Percentiles rank a stretch among this genome's conserved stretches.
These are phyloP conservation scores for Sinopyrophorus schimmeli DNA, from an alignment of 2,888 invertebrate genomes.

Conservation along the genomic window DNA sequence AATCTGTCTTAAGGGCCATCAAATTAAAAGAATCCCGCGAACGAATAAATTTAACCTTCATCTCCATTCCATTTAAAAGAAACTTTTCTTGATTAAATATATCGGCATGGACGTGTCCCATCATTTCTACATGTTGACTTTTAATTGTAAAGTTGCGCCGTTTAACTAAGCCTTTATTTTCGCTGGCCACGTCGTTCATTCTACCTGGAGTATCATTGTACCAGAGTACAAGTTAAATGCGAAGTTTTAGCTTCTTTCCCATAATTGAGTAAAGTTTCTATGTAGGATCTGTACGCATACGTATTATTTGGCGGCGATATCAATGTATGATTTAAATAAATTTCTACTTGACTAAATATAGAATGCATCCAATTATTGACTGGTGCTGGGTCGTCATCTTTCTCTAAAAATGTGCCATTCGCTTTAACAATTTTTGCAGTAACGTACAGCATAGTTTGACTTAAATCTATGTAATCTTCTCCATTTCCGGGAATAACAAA, in stretches of 20 bases:
- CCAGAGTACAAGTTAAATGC: slow-evolving; percentile 8
- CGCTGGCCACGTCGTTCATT: neutral
- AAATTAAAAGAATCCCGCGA: slow-evolving; percentile 10
- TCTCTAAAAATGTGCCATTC: neutral
- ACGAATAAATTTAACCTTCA: slow-evolving; percentile 7
- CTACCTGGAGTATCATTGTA: slow-evolving; percentile 2
- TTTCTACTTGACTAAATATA: slow-evolving; percentile 10
- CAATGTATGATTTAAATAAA: slow-evolving; percentile 11
- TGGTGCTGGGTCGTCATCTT: neutral
- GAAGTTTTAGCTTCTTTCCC: slow-evolving; percentile 5
- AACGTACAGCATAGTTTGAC: slow-evolving; percentile 7
- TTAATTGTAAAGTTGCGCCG: neutral
- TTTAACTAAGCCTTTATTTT: neutral
- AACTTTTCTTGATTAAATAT: slow-evolving; percentile 11
- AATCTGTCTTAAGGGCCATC: too few species aligned
- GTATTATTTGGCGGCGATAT: slow-evolving; percentile 13
- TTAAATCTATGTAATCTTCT: slow-evolving; percentile 8
- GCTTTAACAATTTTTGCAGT: slow-evolving; percentile 6
- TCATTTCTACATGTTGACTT: slow-evolving; percentile 9
- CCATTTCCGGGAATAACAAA: slow-evolving; percentile 14
- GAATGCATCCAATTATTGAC: slow-evolving; percentile 14
- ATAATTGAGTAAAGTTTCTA: slow-evolving; percentile 13
- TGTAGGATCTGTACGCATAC: slow-evolving; percentile 5
- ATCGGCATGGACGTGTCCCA: slow-evolving; percentile 3
- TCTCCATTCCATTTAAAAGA: slow-evolving; percentile 14